Percentiles rank a stretch among this genome's conserved stretches.
phyloP scores from a whole-genome alignment of 1,140 invertebrate genomes.

The Drosophila murphyi region DNA sequence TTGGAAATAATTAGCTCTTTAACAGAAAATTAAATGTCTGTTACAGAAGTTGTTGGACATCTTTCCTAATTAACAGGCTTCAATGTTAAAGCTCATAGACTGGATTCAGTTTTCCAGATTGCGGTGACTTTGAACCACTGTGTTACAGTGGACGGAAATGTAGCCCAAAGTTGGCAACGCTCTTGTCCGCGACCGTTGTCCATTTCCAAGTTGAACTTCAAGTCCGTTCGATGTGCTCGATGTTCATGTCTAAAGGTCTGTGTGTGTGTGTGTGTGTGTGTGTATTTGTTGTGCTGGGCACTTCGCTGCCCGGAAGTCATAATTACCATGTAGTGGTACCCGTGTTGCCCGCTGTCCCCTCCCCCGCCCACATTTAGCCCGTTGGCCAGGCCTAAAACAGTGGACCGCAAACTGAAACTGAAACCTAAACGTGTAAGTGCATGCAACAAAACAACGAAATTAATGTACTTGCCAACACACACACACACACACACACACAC shows the following conservation, averaged over 20 bases:
- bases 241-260: slow-evolving; percentile 27
- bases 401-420: slow-evolving; percentile 36
- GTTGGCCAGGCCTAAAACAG: slow-evolving; percentile 36
- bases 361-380: neutral
- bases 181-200: slow-evolving; percentile 19
- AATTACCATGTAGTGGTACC: slow-evolving; percentile 71
- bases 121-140: slow-evolving; percentile 8
- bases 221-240: slow-evolving; percentile 31
- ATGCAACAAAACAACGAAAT: slow-evolving; percentile 51
- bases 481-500: slow-evolving; percentile 13
- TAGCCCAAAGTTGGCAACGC: slow-evolving; percentile 29
- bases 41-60: too few relatives aligned
- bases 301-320: slow-evolving; percentile 73
- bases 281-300: slow-evolving; percentile 34
- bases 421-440: slow-evolving; percentile 41
- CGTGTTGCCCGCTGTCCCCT: neutral
- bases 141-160: slow-evolving; percentile 24
- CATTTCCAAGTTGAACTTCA: slow-evolving; percentile 24
- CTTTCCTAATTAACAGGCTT: too few relatives aligned
- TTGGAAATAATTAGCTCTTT: too few relatives aligned
- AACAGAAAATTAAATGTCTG: too few relatives aligned
- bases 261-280: slow-evolving; percentile 49
- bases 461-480: slow-evolving; percentile 65
- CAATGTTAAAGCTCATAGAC: too few relatives aligned
- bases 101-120: neutral